phyloP scores from a whole-genome alignment of 2,888 invertebrate species.

The Eristalis arbustorum region DNA sequence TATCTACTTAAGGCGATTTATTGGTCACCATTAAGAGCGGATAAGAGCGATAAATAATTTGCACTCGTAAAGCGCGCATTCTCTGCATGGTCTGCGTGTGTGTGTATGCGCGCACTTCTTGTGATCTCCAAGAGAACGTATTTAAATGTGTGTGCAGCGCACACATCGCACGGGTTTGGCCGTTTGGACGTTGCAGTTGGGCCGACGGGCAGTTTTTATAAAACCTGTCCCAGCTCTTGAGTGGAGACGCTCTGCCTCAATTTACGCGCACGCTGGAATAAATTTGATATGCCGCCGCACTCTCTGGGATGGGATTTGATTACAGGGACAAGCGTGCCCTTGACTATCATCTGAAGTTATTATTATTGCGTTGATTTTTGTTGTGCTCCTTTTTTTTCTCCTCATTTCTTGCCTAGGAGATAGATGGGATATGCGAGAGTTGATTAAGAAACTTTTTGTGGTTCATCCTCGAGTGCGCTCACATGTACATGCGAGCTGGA shows the following conservation, averaged over 20 bases:
- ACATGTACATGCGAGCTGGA: background rate
- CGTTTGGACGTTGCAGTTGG: conserved; percentile 9
- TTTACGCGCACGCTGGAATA: conserved; percentile 61
- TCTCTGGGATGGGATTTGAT: conserved; percentile 61
- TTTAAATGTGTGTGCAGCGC: conserved; percentile 43
- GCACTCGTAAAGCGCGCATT: conserved; percentile 68
- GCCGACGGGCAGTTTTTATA: conserved; percentile 48
- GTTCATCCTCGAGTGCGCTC: conserved; percentile 8
- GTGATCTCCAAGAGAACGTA: conserved; percentile 4
- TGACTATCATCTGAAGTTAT: conserved; percentile 69
- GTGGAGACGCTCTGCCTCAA: conserved; percentile 56
- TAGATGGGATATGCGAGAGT: conserved; percentile 64
- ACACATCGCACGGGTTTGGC: conserved; percentile 43
- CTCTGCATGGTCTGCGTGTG: conserved; percentile 47
- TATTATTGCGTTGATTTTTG: conserved; percentile 55
- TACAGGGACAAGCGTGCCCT: conserved; percentile 71
- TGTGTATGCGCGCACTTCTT: conserved; percentile 11
- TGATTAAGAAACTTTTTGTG: conserved; percentile 66
- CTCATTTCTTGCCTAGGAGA: conserved; percentile 42
- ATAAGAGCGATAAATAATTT: conserved; percentile 71
- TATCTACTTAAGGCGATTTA: conserved; percentile 71
- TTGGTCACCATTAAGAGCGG: conserved; percentile 71
- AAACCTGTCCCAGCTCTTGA: conserved; percentile 51
- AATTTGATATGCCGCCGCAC: conserved; percentile 68
- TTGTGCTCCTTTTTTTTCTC: background rate